Evolutionary conservation across 1,140 invertebrate genomes (phyloP).

Genomic region (Mycetomoellerius zeteki): DNA sequence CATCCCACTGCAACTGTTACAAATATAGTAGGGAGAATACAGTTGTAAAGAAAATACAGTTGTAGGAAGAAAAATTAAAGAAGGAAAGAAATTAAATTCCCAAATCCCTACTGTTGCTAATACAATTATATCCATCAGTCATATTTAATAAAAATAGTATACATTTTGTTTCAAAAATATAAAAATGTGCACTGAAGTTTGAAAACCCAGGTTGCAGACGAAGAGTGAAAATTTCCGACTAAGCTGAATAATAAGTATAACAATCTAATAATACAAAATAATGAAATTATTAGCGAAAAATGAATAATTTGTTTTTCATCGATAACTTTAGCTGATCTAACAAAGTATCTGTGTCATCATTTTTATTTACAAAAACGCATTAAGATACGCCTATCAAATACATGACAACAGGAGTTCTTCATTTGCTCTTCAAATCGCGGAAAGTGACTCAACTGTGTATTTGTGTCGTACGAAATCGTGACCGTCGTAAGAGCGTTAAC

Average conservation of each 20-base stretch:
- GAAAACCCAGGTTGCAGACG: too few species aligned
- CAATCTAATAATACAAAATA: neutral
- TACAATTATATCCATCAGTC: too few species aligned
- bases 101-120: too few species aligned
- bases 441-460: slow-evolving; percentile 29
- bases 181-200: too few species aligned
- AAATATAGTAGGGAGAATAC: too few species aligned
- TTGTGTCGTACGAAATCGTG: slow-evolving; percentile 21
- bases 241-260: neutral
- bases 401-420: neutral
- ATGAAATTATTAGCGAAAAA: neutral
- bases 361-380: slow-evolving; percentile 4
- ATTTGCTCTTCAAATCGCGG: slow-evolving; percentile 14
- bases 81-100: too few species aligned
- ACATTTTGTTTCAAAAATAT: too few species aligned
- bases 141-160: too few species aligned
- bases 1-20: too few species aligned
- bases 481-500: slow-evolving; percentile 6
- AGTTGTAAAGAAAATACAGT: too few species aligned
- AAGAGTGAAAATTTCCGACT: too few species aligned
- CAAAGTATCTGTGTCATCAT: neutral
- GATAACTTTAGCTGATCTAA: neutral
- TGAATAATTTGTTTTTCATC: neutral
- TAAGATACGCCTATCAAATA: slow-evolving; percentile 37
- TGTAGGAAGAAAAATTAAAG: too few species aligned